phyloP scores from a whole-genome alignment of 2,797 vertebrate species.

The Huso huso region DNA sequence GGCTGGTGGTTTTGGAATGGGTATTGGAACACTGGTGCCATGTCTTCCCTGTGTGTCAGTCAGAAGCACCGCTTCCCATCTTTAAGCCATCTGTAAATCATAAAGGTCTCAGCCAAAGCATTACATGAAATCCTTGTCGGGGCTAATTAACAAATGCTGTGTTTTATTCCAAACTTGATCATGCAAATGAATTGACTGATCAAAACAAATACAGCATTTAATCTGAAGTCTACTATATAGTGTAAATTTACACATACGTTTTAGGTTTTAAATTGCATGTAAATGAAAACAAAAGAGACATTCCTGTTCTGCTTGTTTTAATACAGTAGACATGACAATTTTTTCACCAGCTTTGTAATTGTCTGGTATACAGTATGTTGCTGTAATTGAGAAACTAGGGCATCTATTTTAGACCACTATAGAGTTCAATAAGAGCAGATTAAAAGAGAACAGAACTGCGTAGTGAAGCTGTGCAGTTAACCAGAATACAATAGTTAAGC shows the following conservation, averaged over 20 bases:
- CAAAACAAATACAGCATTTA: not conserved
- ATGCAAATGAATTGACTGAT: conserved; percentile 30
- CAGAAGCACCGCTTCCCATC: conserved; percentile 49
- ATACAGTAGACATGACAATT: conserved; percentile 52
- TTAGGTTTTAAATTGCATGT: no score
- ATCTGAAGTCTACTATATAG: no score
- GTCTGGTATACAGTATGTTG: conserved; percentile 59
- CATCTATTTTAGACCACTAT: conserved; percentile 30
- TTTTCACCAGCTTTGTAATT: conserved; percentile 65
- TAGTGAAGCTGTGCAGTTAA: conserved; percentile 22
- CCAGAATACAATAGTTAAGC: conserved; percentile 14
- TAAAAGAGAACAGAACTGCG: conserved; percentile 15
- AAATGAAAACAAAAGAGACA: conserved; percentile 3
- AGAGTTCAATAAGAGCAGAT: conserved; percentile 51
- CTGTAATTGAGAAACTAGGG: conserved; percentile 71
- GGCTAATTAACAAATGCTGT: conserved; percentile 76
- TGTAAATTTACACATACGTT: no score
- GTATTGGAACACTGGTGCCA: conserved; percentile 55
- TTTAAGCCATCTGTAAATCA: conserved; percentile 71
- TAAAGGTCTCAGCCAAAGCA: conserved; percentile 62
- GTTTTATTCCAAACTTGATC: conserved; percentile 53
- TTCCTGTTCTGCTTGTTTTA: conserved; percentile 34
- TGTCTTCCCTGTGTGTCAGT: conserved; percentile 44
- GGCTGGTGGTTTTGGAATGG: not conserved
- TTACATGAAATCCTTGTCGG: conserved; percentile 75